Percentiles rank a stretch among this genome's conserved stretches.
Evolutionary conservation across 2,797 vertebrate genomes (phyloP).

Genomic region (Bovichtus diacanthus): DNA sequence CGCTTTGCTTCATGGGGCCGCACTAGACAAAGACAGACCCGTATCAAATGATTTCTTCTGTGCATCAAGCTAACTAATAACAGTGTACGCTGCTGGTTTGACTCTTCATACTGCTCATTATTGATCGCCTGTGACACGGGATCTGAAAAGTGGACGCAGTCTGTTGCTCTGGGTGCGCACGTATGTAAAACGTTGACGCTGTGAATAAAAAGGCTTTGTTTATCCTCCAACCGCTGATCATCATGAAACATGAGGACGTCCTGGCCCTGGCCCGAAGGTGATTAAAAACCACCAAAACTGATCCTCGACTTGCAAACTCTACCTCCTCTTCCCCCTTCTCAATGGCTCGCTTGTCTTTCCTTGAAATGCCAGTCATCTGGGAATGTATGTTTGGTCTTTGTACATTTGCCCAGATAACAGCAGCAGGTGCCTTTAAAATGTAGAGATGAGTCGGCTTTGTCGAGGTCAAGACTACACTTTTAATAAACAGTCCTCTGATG

Average conservation of each 20-base stretch:
- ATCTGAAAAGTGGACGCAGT: too few species aligned
- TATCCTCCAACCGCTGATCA: conserved; percentile 4
- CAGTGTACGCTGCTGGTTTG: neutral
- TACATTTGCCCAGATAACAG: conserved; percentile 11
- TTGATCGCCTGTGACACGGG: neutral
- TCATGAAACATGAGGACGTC: conserved; percentile 23
- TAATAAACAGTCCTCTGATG: neutral
- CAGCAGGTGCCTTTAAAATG: conserved; percentile 15
- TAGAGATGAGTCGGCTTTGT: neutral
- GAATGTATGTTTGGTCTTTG: conserved; percentile 45
- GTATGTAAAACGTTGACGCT: neutral
- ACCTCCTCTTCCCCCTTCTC: neutral
- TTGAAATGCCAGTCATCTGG: conserved; percentile 19
- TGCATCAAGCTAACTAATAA: neutral
- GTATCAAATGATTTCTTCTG: conserved; percentile 11
- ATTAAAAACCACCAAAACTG: conserved; percentile 39
- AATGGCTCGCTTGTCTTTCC: conserved; percentile 36
- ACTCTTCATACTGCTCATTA: neutral
- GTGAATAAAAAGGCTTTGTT: neutral
- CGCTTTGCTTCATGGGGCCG: conserved; percentile 27
- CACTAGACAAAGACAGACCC: neutral
- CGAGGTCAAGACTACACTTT: neutral
- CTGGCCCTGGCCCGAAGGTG: neutral
- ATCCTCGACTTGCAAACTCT: conserved; percentile 27
- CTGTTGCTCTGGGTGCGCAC: neutral